A percentile compares a stretch with the other conserved stretches of the same genome.
These are phyloP conservation scores for Alexandromys fortis DNA, from an alignment of 2,113 vertebrate species.

Conservation along the genomic window DNA sequence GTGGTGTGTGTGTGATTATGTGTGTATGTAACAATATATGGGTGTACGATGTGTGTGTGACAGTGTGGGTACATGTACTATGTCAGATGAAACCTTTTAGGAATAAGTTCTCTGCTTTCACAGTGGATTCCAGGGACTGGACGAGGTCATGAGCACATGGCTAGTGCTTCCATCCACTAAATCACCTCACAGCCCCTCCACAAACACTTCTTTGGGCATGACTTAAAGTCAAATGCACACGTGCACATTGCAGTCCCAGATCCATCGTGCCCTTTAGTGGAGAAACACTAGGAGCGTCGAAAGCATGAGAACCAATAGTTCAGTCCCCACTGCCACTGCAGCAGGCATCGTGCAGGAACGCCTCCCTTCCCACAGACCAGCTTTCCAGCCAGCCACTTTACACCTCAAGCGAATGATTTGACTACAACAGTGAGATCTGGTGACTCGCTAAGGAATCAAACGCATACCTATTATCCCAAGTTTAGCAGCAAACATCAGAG, in stretches of 20 bases:
- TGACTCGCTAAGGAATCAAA: not conserved
- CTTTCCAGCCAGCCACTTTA: not conserved
- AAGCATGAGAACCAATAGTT: not conserved
- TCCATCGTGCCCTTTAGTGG: not conserved
- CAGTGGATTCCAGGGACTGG: not conserved
- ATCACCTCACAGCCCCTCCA: not conserved
- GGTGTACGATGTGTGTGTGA: too few relatives aligned
- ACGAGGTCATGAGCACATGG: not conserved
- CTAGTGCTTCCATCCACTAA: not conserved
- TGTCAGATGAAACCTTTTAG: not conserved
- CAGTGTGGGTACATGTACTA: not conserved
- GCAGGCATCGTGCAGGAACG: not conserved
- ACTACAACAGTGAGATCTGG: not conserved
- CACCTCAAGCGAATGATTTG: not conserved
- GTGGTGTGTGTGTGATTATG: not conserved
- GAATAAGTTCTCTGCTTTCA: not conserved
- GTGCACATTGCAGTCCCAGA: not conserved
- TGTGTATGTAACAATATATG: not conserved
- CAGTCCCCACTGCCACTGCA: not conserved
- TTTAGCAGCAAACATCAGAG: conserved; percentile 90
- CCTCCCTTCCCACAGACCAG: not conserved
- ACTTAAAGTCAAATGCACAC: not conserved
- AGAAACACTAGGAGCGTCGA: not conserved
- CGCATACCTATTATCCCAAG: conserved; percentile 89
- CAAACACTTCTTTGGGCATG: not conserved